These are phyloP conservation scores for Crossaster papposus DNA, from an alignment of 53 echinoderm and acorn worm species.

Conservation along the genomic window DNA sequence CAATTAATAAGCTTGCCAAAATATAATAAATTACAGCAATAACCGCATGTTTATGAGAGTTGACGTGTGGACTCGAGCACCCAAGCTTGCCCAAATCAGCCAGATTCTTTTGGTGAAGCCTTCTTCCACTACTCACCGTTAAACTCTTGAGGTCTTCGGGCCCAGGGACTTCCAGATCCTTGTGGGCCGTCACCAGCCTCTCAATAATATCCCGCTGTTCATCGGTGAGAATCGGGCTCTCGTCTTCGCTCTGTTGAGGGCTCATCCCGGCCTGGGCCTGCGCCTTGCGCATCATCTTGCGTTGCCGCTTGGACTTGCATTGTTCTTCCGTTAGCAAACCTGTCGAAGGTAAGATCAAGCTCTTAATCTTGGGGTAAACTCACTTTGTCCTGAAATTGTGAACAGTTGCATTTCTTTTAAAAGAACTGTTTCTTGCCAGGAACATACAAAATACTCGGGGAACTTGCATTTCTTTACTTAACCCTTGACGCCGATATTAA, in stretches of 20 bases:
- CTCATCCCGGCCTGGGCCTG: conserved; percentile 89
- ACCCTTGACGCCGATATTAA: too few species aligned
- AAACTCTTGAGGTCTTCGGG: conserved; percentile 94
- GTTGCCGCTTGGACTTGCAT: conserved; percentile 97
- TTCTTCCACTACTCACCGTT: conserved; percentile 75
- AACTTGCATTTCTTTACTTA: neutral
- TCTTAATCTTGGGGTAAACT: neutral
- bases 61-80: too few species aligned
- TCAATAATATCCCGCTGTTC: conserved; percentile 94
- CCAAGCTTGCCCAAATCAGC: too few species aligned
- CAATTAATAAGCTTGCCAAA: neutral
- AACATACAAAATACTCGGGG: neutral
- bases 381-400: neutral
- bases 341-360: conserved; percentile 24
- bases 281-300: conserved; percentile 90
- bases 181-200: conserved; percentile 85
- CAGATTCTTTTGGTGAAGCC: neutral
- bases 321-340: conserved; percentile 99
- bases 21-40: too few species aligned
- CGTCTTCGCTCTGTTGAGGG: conserved; percentile 97
- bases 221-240: conserved; percentile 84
- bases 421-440: neutral
- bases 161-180: conserved; percentile 96
- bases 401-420: neutral
- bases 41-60: too few species aligned